phyloP scores from a whole-genome alignment of 2,797 vertebrate genomes.

The Peromyscus eremicus region DNA sequence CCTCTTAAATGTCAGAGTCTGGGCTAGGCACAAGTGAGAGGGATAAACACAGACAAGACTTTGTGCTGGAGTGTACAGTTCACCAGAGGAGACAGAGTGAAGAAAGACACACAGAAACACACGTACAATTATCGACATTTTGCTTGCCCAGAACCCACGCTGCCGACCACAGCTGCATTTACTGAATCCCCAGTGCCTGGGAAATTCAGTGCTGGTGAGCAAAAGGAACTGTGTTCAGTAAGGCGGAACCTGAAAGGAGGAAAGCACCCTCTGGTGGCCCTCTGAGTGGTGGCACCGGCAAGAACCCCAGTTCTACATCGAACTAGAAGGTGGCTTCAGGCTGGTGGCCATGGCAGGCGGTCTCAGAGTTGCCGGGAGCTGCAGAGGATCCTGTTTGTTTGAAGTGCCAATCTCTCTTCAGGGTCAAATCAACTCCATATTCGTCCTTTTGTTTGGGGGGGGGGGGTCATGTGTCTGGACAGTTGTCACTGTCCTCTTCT shows the following conservation, averaged over 20 bases:
- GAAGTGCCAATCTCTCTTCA: neutral
- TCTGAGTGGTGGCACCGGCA: conserved; percentile 45
- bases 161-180: neutral
- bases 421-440: neutral
- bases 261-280: conserved; percentile 82
- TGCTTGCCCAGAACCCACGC: neutral
- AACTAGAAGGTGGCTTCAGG: neutral
- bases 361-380: neutral
- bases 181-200: neutral
- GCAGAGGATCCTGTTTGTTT: neutral
- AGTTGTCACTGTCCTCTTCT: neutral
- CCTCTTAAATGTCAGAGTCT: neutral
- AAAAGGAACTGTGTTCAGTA: conserved; percentile 26
- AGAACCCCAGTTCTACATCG: neutral
- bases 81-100: neutral
- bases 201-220: neutral
- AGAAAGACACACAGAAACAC: neutral
- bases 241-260: conserved; percentile 61
- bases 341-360: neutral
- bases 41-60: neutral
- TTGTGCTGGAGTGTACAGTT: neutral
- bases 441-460: neutral
- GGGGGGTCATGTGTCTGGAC: conserved; percentile 16
- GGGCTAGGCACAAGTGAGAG: conserved; percentile 9
- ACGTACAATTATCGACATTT: neutral